Base-by-base conservation (phyloP, 2,888 invertebrate genomes). In the Diarsia brunnea region DNA sequence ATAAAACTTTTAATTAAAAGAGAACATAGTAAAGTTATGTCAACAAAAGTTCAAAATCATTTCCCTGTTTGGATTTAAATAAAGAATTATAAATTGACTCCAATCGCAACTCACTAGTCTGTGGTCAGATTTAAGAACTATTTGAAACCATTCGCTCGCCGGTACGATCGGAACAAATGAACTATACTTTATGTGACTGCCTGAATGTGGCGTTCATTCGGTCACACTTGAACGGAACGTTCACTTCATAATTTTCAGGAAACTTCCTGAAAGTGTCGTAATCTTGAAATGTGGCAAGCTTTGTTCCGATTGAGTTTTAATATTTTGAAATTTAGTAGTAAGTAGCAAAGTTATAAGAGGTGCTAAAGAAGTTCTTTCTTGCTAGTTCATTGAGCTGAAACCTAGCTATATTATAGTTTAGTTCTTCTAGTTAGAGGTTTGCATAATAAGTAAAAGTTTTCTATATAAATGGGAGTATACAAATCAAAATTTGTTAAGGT, bases 181-280 rank as follows among this genome's bases (percentile, higher is more conserved):
- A 82, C 76, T 55, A 79, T 85, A 83, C 60, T 87, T 87, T 85
- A 86, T 87, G 77, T 70, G 83, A 67, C 64, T 75, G 75, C 63
- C 67, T 75, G 78, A 79, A 85, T 79, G 81, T 69, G 71, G 75
- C 74, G 73, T 82, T 78, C 75, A 82, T 84, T 86, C 76, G 61
- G 75, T 84, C 79, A 84, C 75, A 86, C 70, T 75, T 69, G 67
- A 86, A 71, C 58, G 72, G 75, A 81, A 49, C 60, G 63, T 60
- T 79, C 71, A 72, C 58, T 83, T 76, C 70, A 80, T 75, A 83
- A 75, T 76, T 82, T 67, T 61, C 5, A 60, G 61, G n/a, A 84
- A 68, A 69, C 51, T 84, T 81, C 24, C 65, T 71, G 65, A 51
- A 69, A 84, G 38, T 64, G 58, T 83, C 73, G 65, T 67, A 64